Conservation (phyloP, 2,888 invertebrate species). For the Hipparchia sbordonii region DNA sequence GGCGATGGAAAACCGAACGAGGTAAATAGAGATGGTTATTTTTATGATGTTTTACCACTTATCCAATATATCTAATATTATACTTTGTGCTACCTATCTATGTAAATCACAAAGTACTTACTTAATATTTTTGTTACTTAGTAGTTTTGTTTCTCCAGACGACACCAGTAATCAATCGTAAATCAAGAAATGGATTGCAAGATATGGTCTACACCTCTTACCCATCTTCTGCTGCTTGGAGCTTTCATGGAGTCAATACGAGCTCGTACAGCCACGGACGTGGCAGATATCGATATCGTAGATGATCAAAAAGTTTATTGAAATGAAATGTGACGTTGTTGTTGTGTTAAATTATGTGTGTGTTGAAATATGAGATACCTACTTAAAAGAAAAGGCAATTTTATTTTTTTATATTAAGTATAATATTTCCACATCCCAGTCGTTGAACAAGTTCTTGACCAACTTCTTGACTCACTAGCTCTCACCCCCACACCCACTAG, state of each 20-base stretch:
- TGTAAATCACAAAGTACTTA: too few relatives aligned
- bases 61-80: too few relatives aligned
- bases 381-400: not conserved
- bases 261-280: slow-evolving; percentile 37
- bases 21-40: slow-evolving; percentile 40
- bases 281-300: slow-evolving; percentile 40
- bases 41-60: not conserved
- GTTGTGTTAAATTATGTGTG: slow-evolving; percentile 10
- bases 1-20: slow-evolving; percentile 40
- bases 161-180: slow-evolving; percentile 41
- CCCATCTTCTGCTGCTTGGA: slow-evolving; percentile 63
- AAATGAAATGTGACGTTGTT: slow-evolving; percentile 15
- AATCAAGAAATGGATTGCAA: slow-evolving; percentile 69
- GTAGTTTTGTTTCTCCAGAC: slow-evolving; percentile 45
- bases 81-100: too few relatives aligned
- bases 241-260: slow-evolving; percentile 61
- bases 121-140: too few relatives aligned
- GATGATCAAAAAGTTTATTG: slow-evolving; percentile 1
- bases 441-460: too few relatives aligned
- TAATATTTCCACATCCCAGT: too few relatives aligned
- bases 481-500: too few relatives aligned
- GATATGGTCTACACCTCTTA: slow-evolving; percentile 66
- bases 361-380: not conserved
- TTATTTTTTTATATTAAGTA: not conserved
- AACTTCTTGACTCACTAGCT: too few relatives aligned